phyloP scores from a whole-genome alignment of 1,140 invertebrate species.

The Temnothorax nylanderi region DNA sequence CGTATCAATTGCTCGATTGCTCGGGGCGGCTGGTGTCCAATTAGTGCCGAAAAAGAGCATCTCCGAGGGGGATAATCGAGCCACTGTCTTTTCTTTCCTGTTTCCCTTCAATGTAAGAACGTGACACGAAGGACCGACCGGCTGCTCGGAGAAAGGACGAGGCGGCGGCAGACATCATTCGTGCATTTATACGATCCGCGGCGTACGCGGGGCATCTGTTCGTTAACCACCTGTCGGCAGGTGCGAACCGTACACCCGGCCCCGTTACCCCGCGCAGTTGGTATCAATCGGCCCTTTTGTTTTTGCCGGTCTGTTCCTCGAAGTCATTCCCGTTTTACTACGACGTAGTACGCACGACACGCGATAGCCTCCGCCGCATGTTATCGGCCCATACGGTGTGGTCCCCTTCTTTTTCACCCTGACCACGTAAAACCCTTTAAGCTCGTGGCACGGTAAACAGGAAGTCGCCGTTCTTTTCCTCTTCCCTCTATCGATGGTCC shows the following conservation, averaged over 20 bases:
- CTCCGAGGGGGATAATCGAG: constrained; percentile 29
- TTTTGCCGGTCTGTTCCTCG: constrained; percentile 63
- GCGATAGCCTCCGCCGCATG: constrained; percentile 64
- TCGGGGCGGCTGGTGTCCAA: constrained; percentile 23
- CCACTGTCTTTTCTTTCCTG: not conserved
- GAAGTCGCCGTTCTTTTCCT: constrained; percentile 40
- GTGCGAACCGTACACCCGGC: constrained; percentile 74
- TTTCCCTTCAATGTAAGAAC: constrained; percentile 5
- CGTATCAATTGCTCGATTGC: constrained; percentile 13
- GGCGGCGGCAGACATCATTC: not conserved
- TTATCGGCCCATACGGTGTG: constrained; percentile 56
- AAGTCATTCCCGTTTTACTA: constrained; percentile 79
- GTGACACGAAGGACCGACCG: constrained; percentile 29
- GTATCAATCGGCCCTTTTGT: constrained; percentile 80
- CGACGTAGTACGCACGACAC: constrained; percentile 72
- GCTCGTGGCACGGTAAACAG: constrained; percentile 64
- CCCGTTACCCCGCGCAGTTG: constrained; percentile 65
- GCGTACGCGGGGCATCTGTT: constrained; percentile 73
- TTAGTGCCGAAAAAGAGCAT: constrained; percentile 28
- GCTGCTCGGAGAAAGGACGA: constrained; percentile 15
- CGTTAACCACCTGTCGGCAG: constrained; percentile 81
- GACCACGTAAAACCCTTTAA: constrained; percentile 62
- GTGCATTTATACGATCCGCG: constrained; percentile 21
- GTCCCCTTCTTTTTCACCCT: constrained; percentile 10
- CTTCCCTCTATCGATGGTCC: not conserved